Evolutionary conservation across 2,797 vertebrate species (phyloP).

Genomic region (Microtus agrestis): DNA sequence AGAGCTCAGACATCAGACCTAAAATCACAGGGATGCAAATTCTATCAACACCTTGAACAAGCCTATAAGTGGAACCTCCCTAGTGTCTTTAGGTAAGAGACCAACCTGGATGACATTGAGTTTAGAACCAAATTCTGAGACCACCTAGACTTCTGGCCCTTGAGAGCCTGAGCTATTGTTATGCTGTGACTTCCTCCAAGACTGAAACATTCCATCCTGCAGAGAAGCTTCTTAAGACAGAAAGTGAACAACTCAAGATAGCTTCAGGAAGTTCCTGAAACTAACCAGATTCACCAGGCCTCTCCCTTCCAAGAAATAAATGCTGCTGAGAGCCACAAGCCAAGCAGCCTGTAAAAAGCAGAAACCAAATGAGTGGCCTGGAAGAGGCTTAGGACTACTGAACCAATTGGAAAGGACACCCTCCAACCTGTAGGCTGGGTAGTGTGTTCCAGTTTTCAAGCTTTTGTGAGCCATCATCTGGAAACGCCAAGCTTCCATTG

Average conservation of each 20-base stretch:
- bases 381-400: not conserved
- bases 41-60: not conserved
- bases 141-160: not conserved
- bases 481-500: not conserved
- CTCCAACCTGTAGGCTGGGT: not conserved
- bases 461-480: not conserved
- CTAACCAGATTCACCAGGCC: no score
- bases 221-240: not conserved
- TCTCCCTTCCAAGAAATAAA: not conserved
- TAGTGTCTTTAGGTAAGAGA: not conserved
- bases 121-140: not conserved
- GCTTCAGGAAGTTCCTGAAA: conserved; percentile 5
- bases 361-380: not conserved
- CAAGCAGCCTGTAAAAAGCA: not conserved
- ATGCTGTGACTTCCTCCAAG: not conserved
- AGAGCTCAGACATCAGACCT: not conserved
- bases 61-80: not conserved
- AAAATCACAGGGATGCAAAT: not conserved
- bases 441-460: not conserved
- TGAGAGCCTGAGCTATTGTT: not conserved
- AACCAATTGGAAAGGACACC: not conserved
- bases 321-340: not conserved
- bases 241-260: not conserved
- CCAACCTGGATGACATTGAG: not conserved
- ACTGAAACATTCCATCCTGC: not conserved